Base-by-base conservation (phyloP, 2,113 vertebrate genomes). In the Seriola rivoliana region DNA sequence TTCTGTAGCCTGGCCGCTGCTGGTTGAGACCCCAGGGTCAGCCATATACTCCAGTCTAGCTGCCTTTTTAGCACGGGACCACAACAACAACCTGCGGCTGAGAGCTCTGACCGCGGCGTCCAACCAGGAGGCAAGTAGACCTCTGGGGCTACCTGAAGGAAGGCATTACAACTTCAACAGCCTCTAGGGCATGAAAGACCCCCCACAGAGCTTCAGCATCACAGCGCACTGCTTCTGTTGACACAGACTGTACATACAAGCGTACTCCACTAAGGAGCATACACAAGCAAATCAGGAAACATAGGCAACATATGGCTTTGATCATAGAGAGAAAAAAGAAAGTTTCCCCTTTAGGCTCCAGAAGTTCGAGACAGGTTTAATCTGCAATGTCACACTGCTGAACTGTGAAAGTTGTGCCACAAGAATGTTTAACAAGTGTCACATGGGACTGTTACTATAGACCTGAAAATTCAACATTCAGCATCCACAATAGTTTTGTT, bases 81-180 rank as follows among this genome's bases (percentile, higher is more conserved):
- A 86, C 73, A 80, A 71, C 71, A 58, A 23, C 42, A 8, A 55
- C 62, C 58, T 7, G 59, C 29, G 55, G 50, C 60, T 19, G 32
- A 80, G 36, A 75, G 29, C 48, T 32, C 60, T 8, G 63, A 55
- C 36, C 2, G 3, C 74, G n/a, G 57, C 7, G 0, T 40, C 58
- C 19, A 46, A 55, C 54, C 66, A 77, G 75, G 67, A 13, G 72
- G 57, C 25, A 14, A 60, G 42, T 0, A 21, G 75, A 80, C 64
- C 71, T 75, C 4, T 55, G 52, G 71, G 57, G 16, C 34, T 25
- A 65, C 63, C 79, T 81, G 64, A 58, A 85, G 78, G 76, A 87
- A 87, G 73, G 78, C 80, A 78, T 92, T 90, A 92, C 85, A 87
- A 44, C 88, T 78, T 71, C 74, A 9, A 40, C 52, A 34, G 75